Base-by-base conservation (phyloP, 2,797 vertebrate genomes). In the Echiichthys vipera region DNA sequence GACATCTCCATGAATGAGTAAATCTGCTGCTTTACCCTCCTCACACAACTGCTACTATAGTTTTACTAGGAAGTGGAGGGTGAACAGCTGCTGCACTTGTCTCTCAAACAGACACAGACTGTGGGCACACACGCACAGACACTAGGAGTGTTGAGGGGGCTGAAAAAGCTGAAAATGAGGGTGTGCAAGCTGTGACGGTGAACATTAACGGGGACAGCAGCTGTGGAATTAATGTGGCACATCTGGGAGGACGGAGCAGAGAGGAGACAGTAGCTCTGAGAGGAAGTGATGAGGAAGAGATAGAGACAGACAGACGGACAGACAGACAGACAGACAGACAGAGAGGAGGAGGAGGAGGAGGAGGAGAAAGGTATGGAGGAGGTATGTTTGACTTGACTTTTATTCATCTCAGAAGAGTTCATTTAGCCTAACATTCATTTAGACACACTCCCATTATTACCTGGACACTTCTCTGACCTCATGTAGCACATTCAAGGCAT, bases 191-290 rank as follows among this genome's bases (percentile, higher is more conserved):
- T 91, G 90, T 92, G 91, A 93, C 81, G 78, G 90, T 88, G 89
- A 91, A 89, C 90, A 91, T 90, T 93, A 92, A 94, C 89, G 87
- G 87, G 84, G 81, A 90, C 72, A 87, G 84, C 94, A 94, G 91
- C 90, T 94, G 93, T 91, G 90, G 91, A 93, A 92, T 93, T 93
- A 94, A 92, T 93, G 91, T 74, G 55, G 87, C 91, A 92, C 93
- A 93, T 93, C 91, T 94, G 91, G 91, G 89, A 89, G 87, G 88
- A 94, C 73, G 53, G 79, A 83, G 82, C 56, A 40, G 57, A 67
- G 71, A 65, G 61, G 75, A 74, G 71, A 86, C 69, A 34, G 74
- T 59, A 25, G 62, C 51, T 67, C 66, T 10, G 71, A 74, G 73
- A 82, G 64, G 54, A 61, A 78, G 70, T 15, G 74, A 75, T 56